Conservation (phyloP, 2,888 invertebrate species). For the Tipula helvola region DNA sequence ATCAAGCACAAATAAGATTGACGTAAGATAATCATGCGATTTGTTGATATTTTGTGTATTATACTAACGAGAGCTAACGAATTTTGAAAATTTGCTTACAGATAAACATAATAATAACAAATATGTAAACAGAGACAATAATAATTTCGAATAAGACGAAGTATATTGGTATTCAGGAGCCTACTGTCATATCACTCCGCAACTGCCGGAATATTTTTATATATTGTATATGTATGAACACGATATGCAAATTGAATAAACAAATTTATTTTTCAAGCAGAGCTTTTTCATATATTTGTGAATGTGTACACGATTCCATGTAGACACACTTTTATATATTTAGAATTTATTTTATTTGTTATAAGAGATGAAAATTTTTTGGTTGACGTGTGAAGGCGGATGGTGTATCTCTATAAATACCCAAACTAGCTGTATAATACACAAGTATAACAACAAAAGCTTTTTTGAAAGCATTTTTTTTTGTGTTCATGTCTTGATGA, state of each 20-base stretch:
- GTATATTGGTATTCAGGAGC: background rate
- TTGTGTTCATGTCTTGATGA: background rate
- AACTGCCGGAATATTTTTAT: background rate
- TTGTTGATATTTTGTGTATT: background rate
- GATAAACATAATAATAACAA: background rate
- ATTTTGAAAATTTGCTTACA: background rate
- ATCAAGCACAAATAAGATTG: background rate
- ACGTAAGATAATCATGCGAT: background rate
- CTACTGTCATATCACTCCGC: background rate
- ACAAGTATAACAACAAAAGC: background rate
- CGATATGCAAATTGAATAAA: background rate
- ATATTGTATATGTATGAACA: background rate
- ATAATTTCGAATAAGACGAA: background rate
- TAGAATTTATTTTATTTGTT: background rate
- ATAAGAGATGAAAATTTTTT: background rate
- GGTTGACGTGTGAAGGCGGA: background rate
- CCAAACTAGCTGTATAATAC: background rate
- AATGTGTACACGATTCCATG: background rate
- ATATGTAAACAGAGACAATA: background rate
- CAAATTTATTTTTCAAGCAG: background rate
- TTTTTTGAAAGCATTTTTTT: background rate
- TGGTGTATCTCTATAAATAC: background rate
- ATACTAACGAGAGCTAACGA: background rate
- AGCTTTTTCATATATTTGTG: background rate
- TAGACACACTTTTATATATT: background rate